Base-by-base conservation (phyloP, 2,888 invertebrate genomes). In the Cryptus armator region DNA sequence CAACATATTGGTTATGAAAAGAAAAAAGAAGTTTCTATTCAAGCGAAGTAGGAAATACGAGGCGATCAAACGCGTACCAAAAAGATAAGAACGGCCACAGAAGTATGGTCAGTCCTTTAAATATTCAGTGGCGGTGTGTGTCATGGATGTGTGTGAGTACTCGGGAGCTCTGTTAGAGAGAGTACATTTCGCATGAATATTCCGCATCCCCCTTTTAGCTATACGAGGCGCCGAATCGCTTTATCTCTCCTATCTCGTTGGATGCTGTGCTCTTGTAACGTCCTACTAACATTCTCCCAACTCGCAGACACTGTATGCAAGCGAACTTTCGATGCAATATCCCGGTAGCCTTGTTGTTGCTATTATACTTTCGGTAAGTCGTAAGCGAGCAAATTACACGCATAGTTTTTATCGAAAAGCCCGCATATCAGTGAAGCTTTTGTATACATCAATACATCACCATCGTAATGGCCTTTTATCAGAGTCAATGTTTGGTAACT, bases 81-180 rank as follows among this genome's bases (percentile, higher is more conserved):
- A 74, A 81, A 81, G 87, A 86, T 81, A 86, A 85, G 80, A 83
- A 56, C 75, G 64, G 70, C 83, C 68, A 44, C 70, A 79, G 68
- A 19, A 51, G 70, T 53, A 62, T 70, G 79, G 83, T 83, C 79
- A 83, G 70, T 70, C 64, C 53, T 87, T 84, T 87, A 89, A 89
- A 89, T 87, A 86, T 79, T 85, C 86, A 83, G 70, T 46, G 64
- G 46, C 16, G 53, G 46, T 44, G 62, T 24, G 74, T 71, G 48
- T 67, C 70, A 76, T 48, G 66, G 77, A 71, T 77, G 72, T 83
- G 72, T 77, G 72, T 62, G 6, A n/a, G 6, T 48, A 29, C 29
- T n/a, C 16, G 48, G n/a, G 16, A 14, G 29, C 59, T 72, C 72
- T n/a, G 7, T 59, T 43, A 14, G 67, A 24, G 46, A 24, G 67